Base-by-base conservation (phyloP, 1,140 invertebrate genomes). In the Hermetia illucens region DNA sequence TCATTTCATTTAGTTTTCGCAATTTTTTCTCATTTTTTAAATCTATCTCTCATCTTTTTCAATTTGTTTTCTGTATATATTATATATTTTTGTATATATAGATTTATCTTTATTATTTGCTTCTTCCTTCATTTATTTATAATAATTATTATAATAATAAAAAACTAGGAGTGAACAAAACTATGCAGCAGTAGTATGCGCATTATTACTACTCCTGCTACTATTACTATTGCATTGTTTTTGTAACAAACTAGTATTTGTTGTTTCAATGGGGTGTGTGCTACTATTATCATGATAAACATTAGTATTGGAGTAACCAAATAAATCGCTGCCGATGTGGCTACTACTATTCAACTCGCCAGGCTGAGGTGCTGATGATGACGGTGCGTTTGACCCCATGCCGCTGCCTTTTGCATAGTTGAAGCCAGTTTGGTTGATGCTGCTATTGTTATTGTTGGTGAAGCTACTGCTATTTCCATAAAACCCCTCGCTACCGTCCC, bases 321-420 rank as follows among this genome's bases (percentile, higher is more conserved):
- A n/a, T n/a, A 35, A 13, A 32, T 13, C 30, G 13, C 24, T 13
- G 24, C 24, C 24, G 13, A 27, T 27, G 13, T 27, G 24, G 24
- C 24, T 27, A n/a, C n/a, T n/a, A 13, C 13, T 32, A 13, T 32
- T 32, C 10, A 32, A 5, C 22, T 19, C 12, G 6, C 8, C 4
- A 6, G 5, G 34, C 17, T 12, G 19, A 21, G 17, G 19, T 17
- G 19, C 19, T 17, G 12, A 12, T 35, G 13, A 19, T 21, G 19
- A 21, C 8, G 16, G 15, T 18, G 15, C 32, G 15, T 15, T 17
- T 18, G 12, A 57, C 51, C 58, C 55, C 53, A 52, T 53, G 38
- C 57, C 57, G 47, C 58, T 55, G 34, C 55, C 52, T 44, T 52
- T 58, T n/a, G n/a, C n/a, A n/a, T n/a, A n/a, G n/a, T n/a, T n/a